These are phyloP conservation scores for Tangara arthus DNA, from an alignment of 2,797 vertebrate species.

Conservation along the genomic window DNA sequence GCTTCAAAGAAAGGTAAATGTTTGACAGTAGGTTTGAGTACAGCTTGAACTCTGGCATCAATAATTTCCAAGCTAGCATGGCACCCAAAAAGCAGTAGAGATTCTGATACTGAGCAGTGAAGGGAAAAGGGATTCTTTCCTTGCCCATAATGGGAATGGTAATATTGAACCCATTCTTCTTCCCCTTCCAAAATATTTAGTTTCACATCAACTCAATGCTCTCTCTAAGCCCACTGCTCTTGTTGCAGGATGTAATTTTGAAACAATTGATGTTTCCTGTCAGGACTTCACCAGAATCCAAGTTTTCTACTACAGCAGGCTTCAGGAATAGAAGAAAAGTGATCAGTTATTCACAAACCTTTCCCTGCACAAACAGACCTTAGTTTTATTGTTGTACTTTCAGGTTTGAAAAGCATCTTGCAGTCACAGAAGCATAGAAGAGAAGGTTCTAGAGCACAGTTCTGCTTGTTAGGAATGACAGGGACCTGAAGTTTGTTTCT, in stretches of 20 bases:
- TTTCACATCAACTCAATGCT: neutral
- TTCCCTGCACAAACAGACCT: neutral
- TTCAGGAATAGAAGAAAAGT: neutral
- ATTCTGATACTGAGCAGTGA: neutral
- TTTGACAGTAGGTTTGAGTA: neutral
- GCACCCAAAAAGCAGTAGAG: neutral
- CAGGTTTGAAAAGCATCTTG: neutral
- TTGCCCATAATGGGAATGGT: neutral
- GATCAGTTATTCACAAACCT: neutral
- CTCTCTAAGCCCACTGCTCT: neutral
- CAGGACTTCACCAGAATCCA: neutral
- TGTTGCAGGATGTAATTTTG: neutral
- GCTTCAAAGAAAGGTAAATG: neutral
- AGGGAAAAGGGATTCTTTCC: neutral
- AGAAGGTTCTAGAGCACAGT: neutral
- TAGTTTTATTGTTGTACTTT: neutral
- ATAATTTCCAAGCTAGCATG: neutral
- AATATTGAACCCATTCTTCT: neutral
- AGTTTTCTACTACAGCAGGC: neutral
- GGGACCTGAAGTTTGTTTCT: neutral
- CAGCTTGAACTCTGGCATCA: neutral
- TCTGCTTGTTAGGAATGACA: neutral
- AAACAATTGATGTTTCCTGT: neutral
- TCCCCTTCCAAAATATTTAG: neutral
- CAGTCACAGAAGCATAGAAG: neutral